Base-by-base conservation (phyloP, 1,140 invertebrate species). In the Aphis gossypii region DNA sequence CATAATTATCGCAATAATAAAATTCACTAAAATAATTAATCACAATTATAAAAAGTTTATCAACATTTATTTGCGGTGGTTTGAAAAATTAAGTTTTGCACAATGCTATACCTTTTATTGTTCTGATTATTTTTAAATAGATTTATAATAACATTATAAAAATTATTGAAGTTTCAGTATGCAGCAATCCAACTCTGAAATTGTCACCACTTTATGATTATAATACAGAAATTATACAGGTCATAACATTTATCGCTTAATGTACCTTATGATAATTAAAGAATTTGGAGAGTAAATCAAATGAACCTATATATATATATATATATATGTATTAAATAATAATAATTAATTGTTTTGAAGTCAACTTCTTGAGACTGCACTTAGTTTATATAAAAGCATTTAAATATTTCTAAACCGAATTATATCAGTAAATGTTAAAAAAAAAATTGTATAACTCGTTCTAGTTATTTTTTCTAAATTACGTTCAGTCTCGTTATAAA, bases 301-400 rank as follows among this genome's bases (percentile, higher is more conserved):
- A 41, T 44, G n/a, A 90, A 44, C 54, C 41, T 86, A 86, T 38
- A 83, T 38, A 9, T 56, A 41, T 25, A n/a, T n/a, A n/a, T n/a
- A n/a, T n/a, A 18, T n/a, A 54, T 38, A 51, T 68, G 30, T 18
- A 20, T 51, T 46, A 46, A 51, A 51, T 51, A 68, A 90, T 90
- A 44, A 44, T 60, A 90, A 68, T 41, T 89, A 89, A 56, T 41
- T 51, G 4, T 48, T 68, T 89, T 93, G 84, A 93, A 93, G 87
- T 88, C 84, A 93, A 90, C 84, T 90, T 89, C 84, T 88, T 89
- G 93, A 93, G 93, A 88, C 84, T 90, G 84, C 84, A 90, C 87
- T 90, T 76, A 46, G 86, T 87, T 87, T 30, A 18, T 87, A 44
- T 46, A 87, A 87, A 60, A 44, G 21, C 25, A 48, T 83, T 41